Evolutionary conservation across 2,113 vertebrate genomes (phyloP).

Genomic region (Albula goreensis): DNA sequence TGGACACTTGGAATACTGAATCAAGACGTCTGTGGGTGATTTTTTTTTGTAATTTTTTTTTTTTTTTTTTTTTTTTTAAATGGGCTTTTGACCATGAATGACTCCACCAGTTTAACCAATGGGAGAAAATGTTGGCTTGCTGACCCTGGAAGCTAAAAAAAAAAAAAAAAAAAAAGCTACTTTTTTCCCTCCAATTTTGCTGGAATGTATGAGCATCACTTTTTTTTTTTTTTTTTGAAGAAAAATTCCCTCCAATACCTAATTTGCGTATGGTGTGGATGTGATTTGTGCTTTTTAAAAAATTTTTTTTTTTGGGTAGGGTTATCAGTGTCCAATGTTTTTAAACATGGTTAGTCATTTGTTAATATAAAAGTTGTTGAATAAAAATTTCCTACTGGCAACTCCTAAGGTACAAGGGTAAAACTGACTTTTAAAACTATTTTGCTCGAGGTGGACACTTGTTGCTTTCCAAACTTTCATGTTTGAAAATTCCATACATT

Average conservation of each 20-base stretch:
- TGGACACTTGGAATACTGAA: conserved; percentile 13
- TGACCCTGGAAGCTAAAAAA: background rate
- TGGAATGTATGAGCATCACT: background rate
- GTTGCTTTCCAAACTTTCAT: background rate
- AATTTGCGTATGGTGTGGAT: background rate
- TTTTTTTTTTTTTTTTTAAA: no score
- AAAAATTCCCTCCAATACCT: background rate
- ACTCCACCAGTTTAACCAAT: background rate
- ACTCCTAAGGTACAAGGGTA: background rate
- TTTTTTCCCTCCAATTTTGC: background rate
- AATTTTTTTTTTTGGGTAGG: background rate
- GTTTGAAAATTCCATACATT: background rate
- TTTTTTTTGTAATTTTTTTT: background rate
- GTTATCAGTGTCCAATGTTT: background rate
- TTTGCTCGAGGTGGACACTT: background rate
- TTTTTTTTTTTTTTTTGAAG: background rate
- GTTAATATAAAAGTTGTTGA: background rate
- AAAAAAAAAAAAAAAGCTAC: background rate
- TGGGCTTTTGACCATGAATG: background rate
- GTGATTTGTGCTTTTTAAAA: background rate
- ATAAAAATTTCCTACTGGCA: background rate
- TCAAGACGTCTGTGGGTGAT: background rate
- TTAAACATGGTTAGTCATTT: background rate
- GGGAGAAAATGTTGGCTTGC: background rate
- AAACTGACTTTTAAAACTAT: background rate